A percentile compares a stretch with the other conserved stretches of the same genome.
phyloP scores from a whole-genome alignment of 2,113 vertebrate species.

The Macquaria ambigua region DNA sequence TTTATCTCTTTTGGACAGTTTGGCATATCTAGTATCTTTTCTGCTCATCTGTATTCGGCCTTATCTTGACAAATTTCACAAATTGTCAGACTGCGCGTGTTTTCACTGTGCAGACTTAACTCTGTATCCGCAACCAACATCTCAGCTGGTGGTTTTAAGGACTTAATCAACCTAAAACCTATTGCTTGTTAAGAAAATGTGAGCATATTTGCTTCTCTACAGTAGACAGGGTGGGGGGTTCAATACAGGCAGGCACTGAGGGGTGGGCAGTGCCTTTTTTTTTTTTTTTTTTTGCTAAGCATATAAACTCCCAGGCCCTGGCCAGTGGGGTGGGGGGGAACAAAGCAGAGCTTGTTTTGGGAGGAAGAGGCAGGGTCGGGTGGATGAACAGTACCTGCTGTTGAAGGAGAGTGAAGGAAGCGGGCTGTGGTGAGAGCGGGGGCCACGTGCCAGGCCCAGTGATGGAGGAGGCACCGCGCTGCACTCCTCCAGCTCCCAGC shows the following conservation, averaged over 20 bases:
- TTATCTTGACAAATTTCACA: slow-evolving; percentile 33
- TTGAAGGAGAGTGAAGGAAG: slow-evolving; percentile 84
- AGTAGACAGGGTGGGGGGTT: slow-evolving; percentile 28
- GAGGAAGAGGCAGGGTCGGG: slow-evolving; percentile 76
- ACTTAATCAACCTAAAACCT: background rate
- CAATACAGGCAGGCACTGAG: slow-evolving; percentile 43
- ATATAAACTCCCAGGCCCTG: slow-evolving; percentile 70
- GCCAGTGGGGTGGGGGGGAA: slow-evolving; percentile 63
- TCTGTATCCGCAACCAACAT: background rate
- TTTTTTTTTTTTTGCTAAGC: slow-evolving; percentile 61
- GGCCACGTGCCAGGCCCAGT: slow-evolving; percentile 77
- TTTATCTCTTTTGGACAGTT: slow-evolving; percentile 29
- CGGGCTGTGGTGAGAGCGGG: slow-evolving; percentile 73
- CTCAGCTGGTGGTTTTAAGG: background rate
- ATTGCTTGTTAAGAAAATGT: slow-evolving; percentile 12
- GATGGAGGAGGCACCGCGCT: slow-evolving; percentile 74
- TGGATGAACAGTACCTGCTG: slow-evolving; percentile 85
- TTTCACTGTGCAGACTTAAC: background rate
- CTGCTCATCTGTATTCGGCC: slow-evolving; percentile 19
- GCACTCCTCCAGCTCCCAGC: slow-evolving; percentile 10
- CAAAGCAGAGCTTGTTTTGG: slow-evolving; percentile 85
- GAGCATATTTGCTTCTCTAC: slow-evolving; percentile 7
- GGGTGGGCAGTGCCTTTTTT: slow-evolving; percentile 29
- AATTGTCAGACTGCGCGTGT: slow-evolving; percentile 1
- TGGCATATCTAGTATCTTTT: background rate